Base-by-base conservation (phyloP, 2,797 vertebrate species). In the Peromyscus aztecus region DNA sequence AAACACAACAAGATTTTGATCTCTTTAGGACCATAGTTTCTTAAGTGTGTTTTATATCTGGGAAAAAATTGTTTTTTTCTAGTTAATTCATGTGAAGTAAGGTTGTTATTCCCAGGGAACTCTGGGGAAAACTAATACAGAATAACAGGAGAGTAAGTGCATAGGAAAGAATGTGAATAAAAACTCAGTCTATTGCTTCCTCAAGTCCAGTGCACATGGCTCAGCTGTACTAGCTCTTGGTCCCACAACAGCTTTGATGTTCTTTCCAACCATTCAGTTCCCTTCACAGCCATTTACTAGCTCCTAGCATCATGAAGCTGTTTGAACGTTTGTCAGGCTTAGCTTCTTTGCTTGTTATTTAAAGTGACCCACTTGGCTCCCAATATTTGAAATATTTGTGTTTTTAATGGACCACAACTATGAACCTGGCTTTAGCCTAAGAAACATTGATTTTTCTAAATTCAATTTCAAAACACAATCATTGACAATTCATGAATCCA, bases 401-500 rank as follows among this genome's bases (percentile, higher is more conserved):
- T 4, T 52, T 90, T 34, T 71, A 61, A 5, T 69, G 27, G 6
- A 2, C 40, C n/a, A 76, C 69, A 80, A 29, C 8, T 29, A 4
- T 69, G 52, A 83, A 31, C 46, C 46, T 89, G 19, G 37, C 71
- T 91, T 93, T 78, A 89, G 82, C 71, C 63, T 94, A 40, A 91
- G 19, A 37, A 73, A 83, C 81, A 52, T 59, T 80, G 27, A 59
- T 59, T 69, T 27, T 49, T 82, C 31, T 63, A 52, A 95, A 37
- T 43, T 91, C 43, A 57, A 3, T 91, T 94, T 83, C 63, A 89
- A 24, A 96, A 21, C 14, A 37, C 21, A 29, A 57, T 17, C 37
- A 43, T 19, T 73, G 87, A 80, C 37, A 61, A 52, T 46, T 76
- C 59, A 43, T 37, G 21, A 86, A 55, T 87, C 90, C n/a, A 83